phyloP scores from a whole-genome alignment of 1,140 invertebrate species.

The Steinernema khuongi region DNA sequence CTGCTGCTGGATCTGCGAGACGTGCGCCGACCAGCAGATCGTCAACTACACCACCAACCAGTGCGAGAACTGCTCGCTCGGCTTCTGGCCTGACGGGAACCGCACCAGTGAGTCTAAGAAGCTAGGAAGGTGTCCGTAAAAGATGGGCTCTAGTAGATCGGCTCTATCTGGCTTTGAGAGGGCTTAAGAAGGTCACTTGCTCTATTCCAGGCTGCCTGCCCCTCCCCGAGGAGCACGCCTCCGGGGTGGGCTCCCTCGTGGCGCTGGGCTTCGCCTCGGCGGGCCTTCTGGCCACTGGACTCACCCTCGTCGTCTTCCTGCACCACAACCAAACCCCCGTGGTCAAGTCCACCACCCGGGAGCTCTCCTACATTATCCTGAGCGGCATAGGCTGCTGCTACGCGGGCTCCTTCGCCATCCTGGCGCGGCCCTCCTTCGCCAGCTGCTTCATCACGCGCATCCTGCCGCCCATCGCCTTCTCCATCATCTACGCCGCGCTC shows the following conservation, averaged over 20 bases:
- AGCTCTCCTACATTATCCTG: conserved; percentile 70
- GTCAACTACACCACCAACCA: conserved; percentile 48
- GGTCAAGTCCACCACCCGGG: conserved; percentile 67
- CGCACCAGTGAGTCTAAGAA: conserved; percentile 40
- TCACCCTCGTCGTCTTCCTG: conserved; percentile 66
- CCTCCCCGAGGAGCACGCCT: conserved; percentile 60
- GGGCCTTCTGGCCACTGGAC: conserved; percentile 66
- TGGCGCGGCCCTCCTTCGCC: conserved; percentile 68
- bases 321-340: conserved; percentile 69
- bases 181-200: neutral
- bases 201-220: conserved; percentile 36
- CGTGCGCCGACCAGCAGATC: conserved; percentile 50
- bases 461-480: conserved; percentile 66
- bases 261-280: conserved; percentile 65
- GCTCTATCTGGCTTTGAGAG: neutral
- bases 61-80: conserved; percentile 53
- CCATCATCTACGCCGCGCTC: conserved; percentile 76
- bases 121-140: neutral
- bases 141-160: neutral
- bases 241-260: conserved; percentile 66
- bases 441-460: conserved; percentile 66
- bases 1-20: conserved; percentile 58
- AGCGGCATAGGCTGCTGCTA: conserved; percentile 66
- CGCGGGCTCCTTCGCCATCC: conserved; percentile 67
- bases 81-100: conserved; percentile 49